These are phyloP conservation scores for Falcaria lacertinaria DNA, from an alignment of 2,888 invertebrate genomes.

Conservation along the genomic window DNA sequence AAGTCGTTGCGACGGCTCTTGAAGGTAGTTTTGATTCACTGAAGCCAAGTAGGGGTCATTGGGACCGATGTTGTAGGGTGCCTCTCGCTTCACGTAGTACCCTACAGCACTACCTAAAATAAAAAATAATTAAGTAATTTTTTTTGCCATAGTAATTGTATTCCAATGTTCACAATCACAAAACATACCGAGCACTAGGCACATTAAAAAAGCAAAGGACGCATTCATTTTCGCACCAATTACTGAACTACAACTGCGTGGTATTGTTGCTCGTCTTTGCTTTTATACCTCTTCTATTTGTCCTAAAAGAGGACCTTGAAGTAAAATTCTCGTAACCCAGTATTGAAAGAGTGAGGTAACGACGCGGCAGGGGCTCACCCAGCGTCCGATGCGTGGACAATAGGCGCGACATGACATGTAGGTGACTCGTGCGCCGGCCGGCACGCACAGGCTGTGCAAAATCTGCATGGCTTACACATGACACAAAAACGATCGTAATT, in stretches of 20 bases:
- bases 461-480: slow-evolving; percentile 20
- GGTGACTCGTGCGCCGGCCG: slow-evolving; percentile 66
- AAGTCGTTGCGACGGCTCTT: slow-evolving; percentile 61
- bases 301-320: slow-evolving; percentile 75
- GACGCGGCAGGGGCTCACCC: slow-evolving; percentile 66
- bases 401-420: slow-evolving; percentile 77
- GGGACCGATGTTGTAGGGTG: slow-evolving; percentile 54
- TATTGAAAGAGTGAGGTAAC: slow-evolving; percentile 79
- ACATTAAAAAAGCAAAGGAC: slow-evolving; percentile 52
- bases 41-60: slow-evolving; percentile 54
- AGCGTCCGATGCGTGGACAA: slow-evolving; percentile 63
- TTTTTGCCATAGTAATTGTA: slow-evolving; percentile 7
- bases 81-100: slow-evolving; percentile 58
- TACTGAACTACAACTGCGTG: slow-evolving; percentile 63
- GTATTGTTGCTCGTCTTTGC: slow-evolving; percentile 64
- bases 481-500: slow-evolving; percentile 17
- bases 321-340: slow-evolving; percentile 78
- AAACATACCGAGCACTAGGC: slow-evolving; percentile 66
- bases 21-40: slow-evolving; percentile 38
- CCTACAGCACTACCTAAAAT: slow-evolving; percentile 60
- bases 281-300: slow-evolving; percentile 76
- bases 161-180: slow-evolving; percentile 36
- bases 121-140: no score
- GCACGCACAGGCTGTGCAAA: slow-evolving; percentile 63
- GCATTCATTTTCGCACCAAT: slow-evolving; percentile 68